These are phyloP conservation scores for Zosterops borbonicus DNA, from an alignment of 2,113 vertebrate genomes.

Conservation along the genomic window DNA sequence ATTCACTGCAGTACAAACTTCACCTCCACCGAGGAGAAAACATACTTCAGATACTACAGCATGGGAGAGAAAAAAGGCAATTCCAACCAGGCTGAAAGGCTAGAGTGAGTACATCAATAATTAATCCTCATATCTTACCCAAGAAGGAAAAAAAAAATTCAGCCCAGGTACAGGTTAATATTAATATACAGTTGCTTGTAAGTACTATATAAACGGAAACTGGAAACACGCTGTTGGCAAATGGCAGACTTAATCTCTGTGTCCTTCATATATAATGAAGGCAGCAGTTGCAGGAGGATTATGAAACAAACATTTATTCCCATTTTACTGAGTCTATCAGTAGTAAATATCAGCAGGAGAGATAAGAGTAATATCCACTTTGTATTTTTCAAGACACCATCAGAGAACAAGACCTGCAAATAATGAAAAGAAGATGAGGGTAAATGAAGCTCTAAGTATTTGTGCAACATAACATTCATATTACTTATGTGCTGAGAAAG, in stretches of 20 bases:
- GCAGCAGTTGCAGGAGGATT: conserved; percentile 14
- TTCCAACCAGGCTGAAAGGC: background rate
- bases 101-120: background rate
- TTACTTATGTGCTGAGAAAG: background rate
- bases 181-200: background rate
- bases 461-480: background rate
- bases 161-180: background rate
- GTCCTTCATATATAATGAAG: background rate
- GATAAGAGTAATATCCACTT: conserved; percentile 24
- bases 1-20: background rate
- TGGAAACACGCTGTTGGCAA: conserved; percentile 1
- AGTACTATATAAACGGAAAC: background rate
- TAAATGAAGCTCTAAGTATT: conserved; percentile 22
- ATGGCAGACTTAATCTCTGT: background rate
- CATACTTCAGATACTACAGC: background rate
- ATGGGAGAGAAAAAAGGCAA: background rate
- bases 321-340: background rate
- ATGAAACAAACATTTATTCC: conserved; percentile 26
- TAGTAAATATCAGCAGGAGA: conserved; percentile 8
- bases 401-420: conserved; percentile 34
- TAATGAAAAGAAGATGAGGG: conserved; percentile 31
- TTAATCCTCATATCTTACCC: background rate
- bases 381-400: conserved; percentile 9
- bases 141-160: background rate
- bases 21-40: background rate